Evolutionary conservation across 2,113 vertebrate genomes (phyloP).

Genomic region (Phyllostomus discolor): DNA sequence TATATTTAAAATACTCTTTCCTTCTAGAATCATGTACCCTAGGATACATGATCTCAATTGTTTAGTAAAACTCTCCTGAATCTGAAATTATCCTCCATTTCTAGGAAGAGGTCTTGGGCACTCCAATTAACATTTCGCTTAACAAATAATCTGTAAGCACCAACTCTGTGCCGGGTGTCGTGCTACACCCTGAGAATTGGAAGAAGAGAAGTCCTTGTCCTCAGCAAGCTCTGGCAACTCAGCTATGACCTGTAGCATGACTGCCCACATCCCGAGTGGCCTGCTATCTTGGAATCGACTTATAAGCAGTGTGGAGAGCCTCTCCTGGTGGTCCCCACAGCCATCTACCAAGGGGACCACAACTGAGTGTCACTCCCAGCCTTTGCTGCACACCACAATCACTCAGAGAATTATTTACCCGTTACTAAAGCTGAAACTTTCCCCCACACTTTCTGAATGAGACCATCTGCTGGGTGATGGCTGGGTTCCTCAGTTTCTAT

Average conservation of each 20-base stretch:
- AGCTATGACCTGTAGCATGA: background rate
- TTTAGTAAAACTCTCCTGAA: background rate
- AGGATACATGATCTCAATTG: background rate
- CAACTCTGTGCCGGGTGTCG: background rate
- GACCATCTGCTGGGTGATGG: background rate
- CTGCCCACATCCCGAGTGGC: background rate
- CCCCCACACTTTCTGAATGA: background rate
- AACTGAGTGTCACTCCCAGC: background rate
- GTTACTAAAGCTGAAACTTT: background rate
- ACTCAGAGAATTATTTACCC: background rate
- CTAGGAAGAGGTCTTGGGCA: background rate
- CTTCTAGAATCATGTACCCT: background rate
- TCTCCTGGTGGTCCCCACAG: background rate
- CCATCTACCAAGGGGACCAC: background rate
- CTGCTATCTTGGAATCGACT: background rate
- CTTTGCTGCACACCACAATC: background rate
- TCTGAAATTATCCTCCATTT: background rate
- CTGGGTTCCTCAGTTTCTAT: background rate
- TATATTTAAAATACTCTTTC: background rate
- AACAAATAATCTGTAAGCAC: background rate
- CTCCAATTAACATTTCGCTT: background rate
- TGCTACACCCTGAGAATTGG: background rate
- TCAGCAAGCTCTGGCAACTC: background rate
- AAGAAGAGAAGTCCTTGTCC: background rate
- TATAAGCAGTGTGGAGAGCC: background rate